A percentile compares a stretch with the other conserved stretches of the same genome.
These are phyloP conservation scores for Thunnus maccoyii DNA, from an alignment of 2,113 vertebrate species.

Conservation along the genomic window DNA sequence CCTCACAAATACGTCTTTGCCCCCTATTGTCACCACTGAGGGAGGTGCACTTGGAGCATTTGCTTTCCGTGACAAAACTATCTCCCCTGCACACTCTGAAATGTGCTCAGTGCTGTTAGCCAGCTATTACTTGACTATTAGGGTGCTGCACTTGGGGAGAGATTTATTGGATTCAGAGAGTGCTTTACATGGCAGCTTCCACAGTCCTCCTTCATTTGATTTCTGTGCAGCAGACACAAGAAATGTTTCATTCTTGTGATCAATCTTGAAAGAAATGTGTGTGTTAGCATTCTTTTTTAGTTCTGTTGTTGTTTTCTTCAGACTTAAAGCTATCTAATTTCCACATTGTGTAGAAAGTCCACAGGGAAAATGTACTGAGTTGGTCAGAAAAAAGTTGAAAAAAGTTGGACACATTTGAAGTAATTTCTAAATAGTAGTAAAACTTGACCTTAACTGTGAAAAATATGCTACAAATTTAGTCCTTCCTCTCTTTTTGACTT, in stretches of 20 bases:
- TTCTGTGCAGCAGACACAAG: conserved; percentile 34
- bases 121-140: conserved; percentile 70
- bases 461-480: neutral
- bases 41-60: conserved; percentile 53
- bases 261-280: conserved; percentile 28
- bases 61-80: conserved; percentile 59
- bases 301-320: conserved; percentile 32
- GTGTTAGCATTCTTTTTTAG: neutral
- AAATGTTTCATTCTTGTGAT: conserved; percentile 47
- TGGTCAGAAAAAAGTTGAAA: neutral
- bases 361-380: neutral
- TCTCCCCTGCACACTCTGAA: conserved; percentile 59
- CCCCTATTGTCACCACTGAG: conserved; percentile 59
- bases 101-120: conserved; percentile 61
- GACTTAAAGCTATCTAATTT: neutral
- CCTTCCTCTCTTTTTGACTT: neutral
- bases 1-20: conserved; percentile 62
- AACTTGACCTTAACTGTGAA: neutral
- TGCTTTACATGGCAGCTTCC: conserved; percentile 50
- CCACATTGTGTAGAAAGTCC: neutral
- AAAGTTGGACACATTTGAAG: neutral
- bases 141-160: conserved; percentile 45
- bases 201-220: conserved; percentile 50
- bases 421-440: neutral
- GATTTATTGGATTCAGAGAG: conserved; percentile 63